phyloP scores from a whole-genome alignment of 2,888 invertebrate genomes.

The Lumbricus terrestris region DNA sequence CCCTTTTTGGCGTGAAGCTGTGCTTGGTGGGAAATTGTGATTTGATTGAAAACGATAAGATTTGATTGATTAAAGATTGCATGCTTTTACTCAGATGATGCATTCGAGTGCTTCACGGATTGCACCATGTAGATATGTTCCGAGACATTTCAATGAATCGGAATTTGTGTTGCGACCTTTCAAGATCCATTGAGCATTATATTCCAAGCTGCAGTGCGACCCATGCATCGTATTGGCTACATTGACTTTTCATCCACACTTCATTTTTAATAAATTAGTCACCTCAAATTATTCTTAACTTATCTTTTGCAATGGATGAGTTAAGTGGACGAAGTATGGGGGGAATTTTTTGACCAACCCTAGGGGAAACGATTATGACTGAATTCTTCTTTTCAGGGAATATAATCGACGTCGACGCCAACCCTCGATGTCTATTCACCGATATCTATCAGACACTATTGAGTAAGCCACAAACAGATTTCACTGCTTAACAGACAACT shows the following conservation, averaged over 20 bases:
- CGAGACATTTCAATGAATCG: too few relatives aligned
- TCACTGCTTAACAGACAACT: not conserved
- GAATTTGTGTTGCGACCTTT: too few relatives aligned
- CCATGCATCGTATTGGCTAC: not conserved
- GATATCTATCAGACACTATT: not conserved
- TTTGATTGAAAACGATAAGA: not conserved
- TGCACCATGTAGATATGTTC: not conserved
- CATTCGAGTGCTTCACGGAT: too few relatives aligned
- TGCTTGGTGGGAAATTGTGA: not conserved
- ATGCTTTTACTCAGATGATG: too few relatives aligned
- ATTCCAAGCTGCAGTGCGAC: not conserved
- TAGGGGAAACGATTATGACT: not conserved
- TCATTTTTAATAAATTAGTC: not conserved
- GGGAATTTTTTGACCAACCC: not conserved
- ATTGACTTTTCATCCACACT: not conserved
- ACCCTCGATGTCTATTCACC: conserved; percentile 21
- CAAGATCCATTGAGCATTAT: not conserved
- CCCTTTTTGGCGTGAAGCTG: too few relatives aligned
- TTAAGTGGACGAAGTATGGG: not conserved
- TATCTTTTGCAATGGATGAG: too few relatives aligned
- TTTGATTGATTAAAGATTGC: not conserved
- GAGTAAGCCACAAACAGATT: not conserved
- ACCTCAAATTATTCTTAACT: not conserved
- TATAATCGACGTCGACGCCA: conserved; percentile 22
- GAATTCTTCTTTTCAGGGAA: conserved; percentile 16